phyloP scores from a whole-genome alignment of 1,140 invertebrate species.

The Microplitis mediator region DNA sequence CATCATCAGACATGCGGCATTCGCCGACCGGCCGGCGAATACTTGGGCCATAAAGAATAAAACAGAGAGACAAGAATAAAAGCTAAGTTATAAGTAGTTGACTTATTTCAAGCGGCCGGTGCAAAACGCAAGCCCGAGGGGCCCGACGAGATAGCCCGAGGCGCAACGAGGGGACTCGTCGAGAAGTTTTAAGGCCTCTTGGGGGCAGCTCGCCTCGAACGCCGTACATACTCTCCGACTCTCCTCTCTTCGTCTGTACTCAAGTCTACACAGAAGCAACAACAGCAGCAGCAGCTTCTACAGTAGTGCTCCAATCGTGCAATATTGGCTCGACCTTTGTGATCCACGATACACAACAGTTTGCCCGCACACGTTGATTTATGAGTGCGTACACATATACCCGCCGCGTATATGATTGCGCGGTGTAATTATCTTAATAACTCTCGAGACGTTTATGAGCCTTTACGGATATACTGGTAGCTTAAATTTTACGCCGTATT shows the following conservation, averaged over 20 bases:
- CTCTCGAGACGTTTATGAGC: slow-evolving; percentile 7
- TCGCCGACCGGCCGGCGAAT: too few relatives aligned
- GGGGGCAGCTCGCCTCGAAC: too few relatives aligned
- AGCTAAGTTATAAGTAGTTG: slow-evolving; percentile 37
- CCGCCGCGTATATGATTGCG: background rate
- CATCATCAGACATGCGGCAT: too few relatives aligned
- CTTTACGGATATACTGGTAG: background rate
- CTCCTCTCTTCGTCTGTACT: background rate
- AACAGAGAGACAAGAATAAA: slow-evolving; percentile 53
- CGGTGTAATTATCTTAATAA: slow-evolving; percentile 21
- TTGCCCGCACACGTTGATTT: slow-evolving; percentile 45
- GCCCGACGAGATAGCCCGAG: slow-evolving; percentile 22
- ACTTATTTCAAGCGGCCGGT: slow-evolving; percentile 47
- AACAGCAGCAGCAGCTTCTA: too few relatives aligned
- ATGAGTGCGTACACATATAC: slow-evolving; percentile 24
- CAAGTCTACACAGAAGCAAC: slow-evolving; percentile 33
- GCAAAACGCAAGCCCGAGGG: slow-evolving; percentile 22
- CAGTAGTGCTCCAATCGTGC: slow-evolving; percentile 42
- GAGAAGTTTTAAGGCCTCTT: background rate
- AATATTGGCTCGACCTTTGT: slow-evolving; percentile 51
- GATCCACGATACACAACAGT: slow-evolving; percentile 42
- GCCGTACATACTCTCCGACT: background rate
- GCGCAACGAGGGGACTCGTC: slow-evolving; percentile 2
- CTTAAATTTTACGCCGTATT: too few relatives aligned
- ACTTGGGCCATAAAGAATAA: slow-evolving; percentile 47